Conservation (phyloP, 2,113 vertebrate species). For the Thymallus thymallus region DNA sequence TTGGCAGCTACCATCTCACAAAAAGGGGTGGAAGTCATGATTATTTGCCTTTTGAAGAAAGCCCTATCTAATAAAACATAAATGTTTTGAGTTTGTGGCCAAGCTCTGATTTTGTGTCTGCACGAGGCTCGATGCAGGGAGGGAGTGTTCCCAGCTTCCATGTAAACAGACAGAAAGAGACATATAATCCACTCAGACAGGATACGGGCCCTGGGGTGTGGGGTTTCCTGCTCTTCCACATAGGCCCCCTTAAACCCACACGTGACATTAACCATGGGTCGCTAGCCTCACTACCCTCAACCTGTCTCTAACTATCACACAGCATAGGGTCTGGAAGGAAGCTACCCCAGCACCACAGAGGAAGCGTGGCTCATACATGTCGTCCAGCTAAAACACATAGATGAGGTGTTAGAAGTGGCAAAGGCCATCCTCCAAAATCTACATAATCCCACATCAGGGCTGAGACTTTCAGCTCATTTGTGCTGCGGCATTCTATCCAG, state of each 20-base stretch:
- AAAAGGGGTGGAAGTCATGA: neutral
- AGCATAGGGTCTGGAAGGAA: neutral
- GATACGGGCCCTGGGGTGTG: too few species aligned
- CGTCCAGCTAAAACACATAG: neutral
- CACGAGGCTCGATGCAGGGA: neutral
- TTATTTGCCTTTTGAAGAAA: slow-evolving; percentile 1
- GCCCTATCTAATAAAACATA: neutral
- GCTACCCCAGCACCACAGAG: too few species aligned
- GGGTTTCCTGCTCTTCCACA: too few species aligned
- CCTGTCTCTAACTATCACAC: neutral
- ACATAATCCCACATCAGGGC: neutral
- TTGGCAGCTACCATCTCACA: neutral
- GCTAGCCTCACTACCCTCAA: neutral
- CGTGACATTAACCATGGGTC: neutral
- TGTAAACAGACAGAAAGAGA: neutral
- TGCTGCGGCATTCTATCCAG: neutral
- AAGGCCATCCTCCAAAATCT: neutral
- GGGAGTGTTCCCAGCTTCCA: neutral
- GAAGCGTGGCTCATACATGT: neutral
- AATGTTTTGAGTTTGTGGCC: neutral
- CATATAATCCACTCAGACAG: too few species aligned
- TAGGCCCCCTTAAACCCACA: neutral
- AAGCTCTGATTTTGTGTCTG: slow-evolving; percentile 11
- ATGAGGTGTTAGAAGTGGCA: neutral
- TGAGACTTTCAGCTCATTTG: neutral